Evolutionary conservation across 2,113 vertebrate genomes (phyloP), one percentile per base, ranked within the genome.

Genomic region (Riparia riparia): DNA sequence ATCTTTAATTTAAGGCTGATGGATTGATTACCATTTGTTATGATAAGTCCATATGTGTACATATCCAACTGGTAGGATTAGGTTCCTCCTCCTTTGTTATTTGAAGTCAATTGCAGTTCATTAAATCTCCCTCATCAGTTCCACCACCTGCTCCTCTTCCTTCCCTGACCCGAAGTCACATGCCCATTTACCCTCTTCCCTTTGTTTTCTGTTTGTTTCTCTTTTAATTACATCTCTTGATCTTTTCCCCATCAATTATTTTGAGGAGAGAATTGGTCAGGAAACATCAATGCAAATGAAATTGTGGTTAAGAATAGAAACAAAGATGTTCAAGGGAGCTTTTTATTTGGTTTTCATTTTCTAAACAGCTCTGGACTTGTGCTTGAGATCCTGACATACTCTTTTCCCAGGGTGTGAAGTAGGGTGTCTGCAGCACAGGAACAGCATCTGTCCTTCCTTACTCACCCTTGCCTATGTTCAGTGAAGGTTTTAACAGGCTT

Each of bases 11-110:
- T 90, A 91, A 94, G 63, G 41, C 82, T 95, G 57, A 93, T 93
- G 77, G 96, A 96, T 90, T 97, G 97, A 97, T 98, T 93, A 95
- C 82, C 95, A 92, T 96, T 97, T 97, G 76, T 97, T 97, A 97
- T 95, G 80, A 95, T 97, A 97, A 97, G 92, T 96, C 96, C 96
- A 60, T 95, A 89, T 89, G 96, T 90, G 91, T 93, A 85, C 87
- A 96, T 92, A 96, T 94, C 92, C 95, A 97, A 45, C 1, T 37
- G 0, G 14, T 71, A 93, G 97, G 96, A 97, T 98, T 97, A 97
- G 95, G 89, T 95, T 93, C 86, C 94, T 94, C 85, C 96, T 96
- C 94, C 87, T 97, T 96, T 97, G 95, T 97, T 96, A 94, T 94
- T 90, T 15, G 74, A 84, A 93, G 53, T 90, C 86, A 96, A 91